Evolutionary conservation across 2,888 invertebrate species (phyloP), one percentile per base, ranked within the genome.

Genomic region (Eilema sororculum): DNA sequence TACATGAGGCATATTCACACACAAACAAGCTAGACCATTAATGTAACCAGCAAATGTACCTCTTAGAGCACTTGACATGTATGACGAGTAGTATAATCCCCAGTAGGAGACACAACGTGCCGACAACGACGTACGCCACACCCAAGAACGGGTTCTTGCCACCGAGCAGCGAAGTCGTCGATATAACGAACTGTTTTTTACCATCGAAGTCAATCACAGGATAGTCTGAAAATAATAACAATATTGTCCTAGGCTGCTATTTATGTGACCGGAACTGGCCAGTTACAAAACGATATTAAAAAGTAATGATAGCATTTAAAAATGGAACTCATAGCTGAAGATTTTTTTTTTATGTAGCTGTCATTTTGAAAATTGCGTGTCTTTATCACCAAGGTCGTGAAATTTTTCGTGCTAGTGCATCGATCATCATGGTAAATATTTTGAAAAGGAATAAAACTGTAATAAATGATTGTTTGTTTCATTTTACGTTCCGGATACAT

Each of bases 81-180:
- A 99, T 98, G 85, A 99, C 97, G 59, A 99, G 96, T 84, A 99
- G 97, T 13, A 98, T 97, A 75, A 99, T 97, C 69, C 99, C 99
- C 9, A 99, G 96, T 22, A 99, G 92, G 69, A 99, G 96, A 88
- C 99, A 99, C 69, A 99, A 96, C 78, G 98, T 98, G 37, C 99
- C 99, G 6, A 99, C 99, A 24, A 99, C 98, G 79, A 99, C 98
- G 91, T 99, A 99, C 2, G 99, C 99, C 78, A 99, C 98, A 30
- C 99, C 99, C 33, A 99, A 96, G 95, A 99, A 99, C 4, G 98
- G 98, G 94, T 99, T 99, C 95, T 99, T 99, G 37, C 99, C 99
- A 65, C 99, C 99, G 61, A 99, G 96, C 83, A 99, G 96, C 0
- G 99, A 99, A 0, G 99, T 99, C 9, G 99, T 99, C 67, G 99